Evolutionary conservation across 2,113 vertebrate species (phyloP).

Genomic region (Edolisoma coerulescens): DNA sequence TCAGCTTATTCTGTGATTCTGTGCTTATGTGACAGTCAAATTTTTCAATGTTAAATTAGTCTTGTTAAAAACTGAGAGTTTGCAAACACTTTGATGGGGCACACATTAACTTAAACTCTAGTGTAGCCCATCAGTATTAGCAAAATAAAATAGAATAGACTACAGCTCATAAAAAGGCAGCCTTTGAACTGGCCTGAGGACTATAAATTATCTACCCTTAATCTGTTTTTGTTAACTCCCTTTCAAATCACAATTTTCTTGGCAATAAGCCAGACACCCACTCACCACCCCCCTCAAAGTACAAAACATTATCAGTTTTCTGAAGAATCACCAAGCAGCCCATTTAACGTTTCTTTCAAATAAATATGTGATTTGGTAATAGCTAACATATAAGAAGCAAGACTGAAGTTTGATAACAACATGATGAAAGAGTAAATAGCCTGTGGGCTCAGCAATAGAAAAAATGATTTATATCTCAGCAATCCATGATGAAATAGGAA

Average conservation of each 20-base stretch:
- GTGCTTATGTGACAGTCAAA: background rate
- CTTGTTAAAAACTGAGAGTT: background rate
- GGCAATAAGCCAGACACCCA: background rate
- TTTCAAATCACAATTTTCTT: background rate
- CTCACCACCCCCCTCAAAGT: background rate
- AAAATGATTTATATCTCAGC: conserved; percentile 45
- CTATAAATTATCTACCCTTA: background rate
- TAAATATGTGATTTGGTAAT: background rate
- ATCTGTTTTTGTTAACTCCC: background rate
- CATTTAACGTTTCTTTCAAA: background rate
- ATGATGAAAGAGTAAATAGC: conserved; percentile 41
- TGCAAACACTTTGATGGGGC: background rate
- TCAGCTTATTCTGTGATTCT: background rate
- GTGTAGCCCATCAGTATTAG: background rate
- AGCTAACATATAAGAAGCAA: background rate
- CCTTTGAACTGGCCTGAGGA: background rate
- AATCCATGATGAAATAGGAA: background rate
- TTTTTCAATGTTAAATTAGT: background rate
- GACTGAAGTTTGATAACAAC: conserved; percentile 27
- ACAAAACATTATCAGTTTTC: background rate
- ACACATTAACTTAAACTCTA: background rate
- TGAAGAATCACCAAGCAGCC: background rate
- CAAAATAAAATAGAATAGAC: background rate
- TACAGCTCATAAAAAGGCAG: background rate
- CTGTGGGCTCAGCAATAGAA: conserved; percentile 21